Evolutionary conservation across 2,888 invertebrate species (phyloP), one percentile per base, ranked within the genome.

Genomic region (Spisula subtruncata): DNA sequence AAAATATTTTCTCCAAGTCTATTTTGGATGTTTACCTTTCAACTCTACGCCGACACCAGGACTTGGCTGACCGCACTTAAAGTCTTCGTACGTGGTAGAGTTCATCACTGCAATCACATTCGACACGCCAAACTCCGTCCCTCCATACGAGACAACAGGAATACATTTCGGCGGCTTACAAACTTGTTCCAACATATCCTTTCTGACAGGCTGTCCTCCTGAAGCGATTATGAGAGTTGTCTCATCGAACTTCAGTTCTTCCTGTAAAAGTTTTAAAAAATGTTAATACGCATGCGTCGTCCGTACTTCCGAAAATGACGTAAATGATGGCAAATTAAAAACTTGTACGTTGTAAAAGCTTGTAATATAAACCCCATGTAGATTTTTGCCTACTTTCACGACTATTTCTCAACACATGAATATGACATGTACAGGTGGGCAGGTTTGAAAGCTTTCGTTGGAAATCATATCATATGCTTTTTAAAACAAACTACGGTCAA

Each of bases 251-350:
- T 48, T 48, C 20, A 85, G 20, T 51, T 48, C 12, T 12, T 86
- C 86, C 86, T 81, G 75, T 32, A 48, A 48, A n/a, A 6, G 18
- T n/a, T 18, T 56, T 5, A 14, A 20, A n/a, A 86, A 90, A 32
- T 86, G 81, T 0, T 32, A 88, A 0, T 90, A 88, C 86, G 90
- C 90, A 66, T 90, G 90, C 84, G 83, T 90, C 18, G 25, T 86
- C 18, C 14, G 18, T 0, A 25, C 80, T 51, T 51, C 81, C 1
- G 90, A 84, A 81, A 48, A n/a, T 71, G 81, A 81, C 56, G 54
- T 83, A 4, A 75, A 83, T 18, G 88, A 88, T 51, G 71, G 71
- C 5, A 25, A 41, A 5, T 20, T 90, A 0, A 46, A 54, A n/a
- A 80, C 2, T 18, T 5, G 20, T 18, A 14, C 16, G 5, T 18